Percentiles rank a stretch among this genome's conserved stretches.
These are phyloP conservation scores for Solenodon paradoxus DNA, from an alignment of 2,113 vertebrate species.

Conservation along the genomic window DNA sequence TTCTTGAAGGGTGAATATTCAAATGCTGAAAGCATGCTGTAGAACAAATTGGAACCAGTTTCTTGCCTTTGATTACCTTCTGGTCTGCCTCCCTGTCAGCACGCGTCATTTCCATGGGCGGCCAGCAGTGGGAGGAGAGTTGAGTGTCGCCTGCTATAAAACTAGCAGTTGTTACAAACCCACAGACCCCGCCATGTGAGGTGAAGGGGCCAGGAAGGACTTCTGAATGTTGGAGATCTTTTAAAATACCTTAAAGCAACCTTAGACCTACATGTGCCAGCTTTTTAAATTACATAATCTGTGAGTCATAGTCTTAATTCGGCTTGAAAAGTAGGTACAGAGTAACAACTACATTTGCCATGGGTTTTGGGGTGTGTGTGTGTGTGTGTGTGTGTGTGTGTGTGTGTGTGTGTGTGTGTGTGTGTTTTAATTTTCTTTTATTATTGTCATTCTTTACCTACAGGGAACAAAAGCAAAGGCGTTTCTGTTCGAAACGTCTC, in stretches of 20 bases:
- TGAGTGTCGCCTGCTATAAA: not conserved
- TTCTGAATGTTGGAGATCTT: not conserved
- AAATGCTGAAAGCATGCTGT: not conserved
- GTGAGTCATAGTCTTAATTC: not conserved
- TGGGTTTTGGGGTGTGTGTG: too few species aligned
- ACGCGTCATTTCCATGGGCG: not conserved
- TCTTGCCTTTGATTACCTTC: not conserved
- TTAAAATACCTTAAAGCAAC: not conserved
- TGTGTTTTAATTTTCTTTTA: not conserved
- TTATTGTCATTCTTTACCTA: not conserved
- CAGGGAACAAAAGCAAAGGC: not conserved
- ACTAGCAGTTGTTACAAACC: not conserved
- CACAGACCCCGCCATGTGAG: not conserved
- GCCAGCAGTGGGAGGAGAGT: slow-evolving; percentile 27
- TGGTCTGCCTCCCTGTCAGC: not conserved
- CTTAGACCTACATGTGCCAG: not conserved
- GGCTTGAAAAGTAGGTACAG: not conserved
- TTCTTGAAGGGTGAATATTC: not conserved
- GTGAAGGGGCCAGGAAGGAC: not conserved
- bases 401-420: too few species aligned
- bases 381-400: too few species aligned
- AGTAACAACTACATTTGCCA: not conserved
- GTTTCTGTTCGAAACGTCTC: not conserved
- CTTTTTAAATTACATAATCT: not conserved
- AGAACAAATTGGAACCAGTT: not conserved